A percentile compares a stretch with the other conserved stretches of the same genome.
phyloP scores from a whole-genome alignment of 2,797 vertebrate species.

The Heliangelus exortis region DNA sequence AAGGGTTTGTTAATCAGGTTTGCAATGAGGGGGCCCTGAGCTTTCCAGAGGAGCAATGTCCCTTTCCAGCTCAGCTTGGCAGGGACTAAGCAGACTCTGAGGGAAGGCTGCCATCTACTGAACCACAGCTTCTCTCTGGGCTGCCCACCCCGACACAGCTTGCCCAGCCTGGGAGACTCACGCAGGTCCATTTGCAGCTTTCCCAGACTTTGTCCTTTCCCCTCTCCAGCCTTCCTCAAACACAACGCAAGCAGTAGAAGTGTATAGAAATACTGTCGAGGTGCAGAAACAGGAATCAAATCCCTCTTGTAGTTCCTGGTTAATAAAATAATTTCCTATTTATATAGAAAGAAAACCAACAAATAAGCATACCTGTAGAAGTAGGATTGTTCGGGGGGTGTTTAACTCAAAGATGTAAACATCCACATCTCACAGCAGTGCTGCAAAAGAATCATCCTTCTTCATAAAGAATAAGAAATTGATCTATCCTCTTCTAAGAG shows the following conservation, averaged over 20 bases:
- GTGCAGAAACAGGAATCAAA: not conserved
- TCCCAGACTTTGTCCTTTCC: not conserved
- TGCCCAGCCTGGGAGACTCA: not conserved
- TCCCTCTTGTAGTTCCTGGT: not conserved
- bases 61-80: not conserved
- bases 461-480: constrained; percentile 25
- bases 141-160: not conserved
- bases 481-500: constrained; percentile 7
- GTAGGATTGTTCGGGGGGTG: not conserved
- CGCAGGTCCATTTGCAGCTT: not conserved
- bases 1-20: not conserved
- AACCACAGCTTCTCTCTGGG: not conserved
- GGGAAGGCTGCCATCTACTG: constrained; percentile 64
- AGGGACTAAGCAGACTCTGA: not conserved
- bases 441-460: constrained; percentile 13
- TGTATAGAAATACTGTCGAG: not conserved
- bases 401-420: constrained; percentile 13
- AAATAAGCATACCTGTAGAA: not conserved
- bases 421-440: not conserved
- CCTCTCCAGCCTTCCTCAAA: not conserved
- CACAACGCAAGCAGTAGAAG: accelerated
- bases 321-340: not conserved
- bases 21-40: not conserved
- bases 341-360: not conserved
- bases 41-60: not conserved